Evolutionary conservation across 2,113 vertebrate genomes (phyloP), one percentile per base, ranked within the genome.

Genomic region (Anser brachyrhynchus): DNA sequence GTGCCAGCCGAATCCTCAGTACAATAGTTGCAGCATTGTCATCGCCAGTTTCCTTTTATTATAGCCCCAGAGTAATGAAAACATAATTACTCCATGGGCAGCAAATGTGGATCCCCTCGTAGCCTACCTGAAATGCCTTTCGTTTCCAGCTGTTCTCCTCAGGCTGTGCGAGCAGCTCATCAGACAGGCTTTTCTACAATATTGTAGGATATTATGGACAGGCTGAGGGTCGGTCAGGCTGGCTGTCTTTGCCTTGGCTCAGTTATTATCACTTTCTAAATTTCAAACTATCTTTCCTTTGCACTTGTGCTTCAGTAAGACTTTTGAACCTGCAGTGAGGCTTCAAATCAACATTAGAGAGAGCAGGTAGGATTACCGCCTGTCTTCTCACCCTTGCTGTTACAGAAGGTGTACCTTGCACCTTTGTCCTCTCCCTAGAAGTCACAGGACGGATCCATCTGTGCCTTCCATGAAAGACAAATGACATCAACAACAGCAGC

Each of bases 161-260:
- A 0, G 46, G 59, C 61, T 43, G 43, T 3, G 5, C 46, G 23
- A 73, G 31, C 80, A 33, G 67, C 73, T 18, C 28, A 10, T 23
- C 78, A 21, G 23, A 6, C 55, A 18, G 31, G 37, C 12, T 7
- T 10, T 46, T 31, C 21, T 6, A 4, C 13, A 5, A 0, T 6
- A 1, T 4, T 0, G 1, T 1, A 8, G 39, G 22, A 8, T 12
- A 2, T 9, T 6, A 18, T 2, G 10, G n/a, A 2, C 0, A 5
- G 59, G 65, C 22, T 14, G 73, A n/a, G 84, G 70, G 41, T 17
- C 73, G 35, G 25, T 0, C 84, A 20, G 31, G 54, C 33, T 22
- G 21, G 10, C 3, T 33, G 2, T 49, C 76, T 23, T 64, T 61
- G 51, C 55, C 33, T 6, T 14, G 62, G 37, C 81, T 49, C 35